Evolutionary conservation across 2,113 vertebrate genomes (phyloP).

Genomic region (Muntiacus reevesi): DNA sequence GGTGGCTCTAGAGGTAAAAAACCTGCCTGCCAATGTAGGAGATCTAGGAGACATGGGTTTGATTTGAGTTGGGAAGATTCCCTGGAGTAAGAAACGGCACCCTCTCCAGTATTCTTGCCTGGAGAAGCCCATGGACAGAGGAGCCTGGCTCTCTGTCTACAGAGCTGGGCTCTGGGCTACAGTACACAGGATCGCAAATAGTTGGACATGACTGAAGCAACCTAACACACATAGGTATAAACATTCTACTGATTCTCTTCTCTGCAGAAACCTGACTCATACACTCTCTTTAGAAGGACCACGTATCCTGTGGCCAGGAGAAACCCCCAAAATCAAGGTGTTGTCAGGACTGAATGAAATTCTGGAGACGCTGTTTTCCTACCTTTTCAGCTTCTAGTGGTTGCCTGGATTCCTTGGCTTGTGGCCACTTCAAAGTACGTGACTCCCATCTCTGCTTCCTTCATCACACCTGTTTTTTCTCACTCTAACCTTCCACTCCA

Average conservation of each 20-base stretch:
- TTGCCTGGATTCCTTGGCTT: background rate
- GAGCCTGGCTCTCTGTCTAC: background rate
- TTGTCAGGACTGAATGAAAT: background rate
- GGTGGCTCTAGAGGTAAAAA: background rate
- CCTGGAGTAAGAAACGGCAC: background rate
- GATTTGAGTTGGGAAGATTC: background rate
- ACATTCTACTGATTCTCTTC: background rate
- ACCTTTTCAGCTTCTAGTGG: background rate
- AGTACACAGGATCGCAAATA: rapidly evolving
- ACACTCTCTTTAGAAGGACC: background rate
- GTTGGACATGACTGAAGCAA: background rate
- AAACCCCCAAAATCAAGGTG: background rate
- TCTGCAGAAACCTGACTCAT: background rate
- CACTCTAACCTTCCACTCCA: background rate
- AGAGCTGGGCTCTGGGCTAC: background rate
- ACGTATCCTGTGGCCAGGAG: background rate
- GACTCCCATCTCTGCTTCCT: background rate
- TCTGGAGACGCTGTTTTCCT: background rate
- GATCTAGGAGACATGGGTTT: background rate
- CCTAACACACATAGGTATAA: background rate
- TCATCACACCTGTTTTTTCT: background rate
- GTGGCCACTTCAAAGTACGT: background rate
- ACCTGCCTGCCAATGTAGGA: background rate
- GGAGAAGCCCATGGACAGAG: background rate
- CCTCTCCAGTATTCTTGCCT: background rate